Base-by-base conservation (phyloP, 2,888 invertebrate species). In the Phlogophora meticulosa region DNA sequence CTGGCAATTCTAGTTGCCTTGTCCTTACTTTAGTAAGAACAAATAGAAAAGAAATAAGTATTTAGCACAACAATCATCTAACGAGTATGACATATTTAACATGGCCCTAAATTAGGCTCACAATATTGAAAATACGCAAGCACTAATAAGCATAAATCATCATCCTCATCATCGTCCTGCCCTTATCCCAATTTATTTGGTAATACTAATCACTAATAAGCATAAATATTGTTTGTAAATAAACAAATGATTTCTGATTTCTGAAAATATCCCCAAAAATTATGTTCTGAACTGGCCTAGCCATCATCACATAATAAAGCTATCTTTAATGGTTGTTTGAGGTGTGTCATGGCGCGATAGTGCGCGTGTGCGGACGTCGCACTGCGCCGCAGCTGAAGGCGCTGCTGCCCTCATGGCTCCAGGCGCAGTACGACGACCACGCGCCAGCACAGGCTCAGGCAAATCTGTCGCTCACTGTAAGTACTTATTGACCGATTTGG, bases 381-480 rank as follows among this genome's bases (percentile, higher is more conserved):
- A 93, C 98, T 71, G 99, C 98, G 0, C 98, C 98, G 1, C 97
- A 97, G 88, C 95, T 99, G 59, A 97, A 97, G 85, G 96, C 96
- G 87, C 88, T 99, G 70, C 96, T 97, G 87, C 98, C 98, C 1
- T 96, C 97, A 4, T 99, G 99, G 99, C 97, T 99, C 85, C 96
- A 97, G 49, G 97, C 98, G 58, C 98, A 97, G 88, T 97, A 97
- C 94, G 99, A 99, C 90, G 97, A 97, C 13, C 98, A 98, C 92
- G 97, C 98, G 43, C 98, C 98, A 11, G 98, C 98, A 36, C 78
- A 76, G 64, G 76, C 91, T 0, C 81, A 80, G 48, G 87, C 88
- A 0, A 64, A 66, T 1, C 53, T 43, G 74, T 85, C 91, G 38
- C 88, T 91, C 57, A 59, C 79, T 48, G 90, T 90, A 61, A 59